Evolutionary conservation across 2,888 invertebrate species (phyloP).

Genomic region (Aporophyla lueneburgensis): DNA sequence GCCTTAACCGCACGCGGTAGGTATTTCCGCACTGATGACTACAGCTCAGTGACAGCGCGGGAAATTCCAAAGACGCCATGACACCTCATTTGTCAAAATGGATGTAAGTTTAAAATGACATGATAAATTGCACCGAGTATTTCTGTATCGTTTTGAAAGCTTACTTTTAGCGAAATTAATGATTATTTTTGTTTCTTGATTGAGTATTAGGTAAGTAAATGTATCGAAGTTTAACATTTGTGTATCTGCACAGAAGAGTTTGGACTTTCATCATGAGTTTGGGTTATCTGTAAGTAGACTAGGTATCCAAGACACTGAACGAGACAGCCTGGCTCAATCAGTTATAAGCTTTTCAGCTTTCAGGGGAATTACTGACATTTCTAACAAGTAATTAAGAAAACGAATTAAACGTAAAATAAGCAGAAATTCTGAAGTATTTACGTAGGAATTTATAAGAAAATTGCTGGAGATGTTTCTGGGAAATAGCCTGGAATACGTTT

Average conservation of each 20-base stretch:
- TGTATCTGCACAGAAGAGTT: not conserved
- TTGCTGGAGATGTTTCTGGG: not conserved
- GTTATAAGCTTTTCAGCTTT: not conserved
- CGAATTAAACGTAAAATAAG: not conserved
- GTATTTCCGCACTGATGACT: not conserved
- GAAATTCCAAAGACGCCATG: constrained; percentile 42
- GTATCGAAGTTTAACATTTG: not conserved
- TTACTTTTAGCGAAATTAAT: not conserved
- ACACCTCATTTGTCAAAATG: constrained; percentile 51
- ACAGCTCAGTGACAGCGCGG: constrained; percentile 27
- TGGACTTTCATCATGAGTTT: not conserved
- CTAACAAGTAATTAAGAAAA: not conserved
- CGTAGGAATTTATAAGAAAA: not conserved
- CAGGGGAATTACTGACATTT: not conserved
- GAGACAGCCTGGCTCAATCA: not conserved
- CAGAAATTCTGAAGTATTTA: not conserved
- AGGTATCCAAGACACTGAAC: not conserved
- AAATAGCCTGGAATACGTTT: not conserved
- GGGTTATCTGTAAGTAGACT: not conserved
- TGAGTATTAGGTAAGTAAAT: not conserved
- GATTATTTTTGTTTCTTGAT: not conserved
- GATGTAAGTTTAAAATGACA: constrained; percentile 20
- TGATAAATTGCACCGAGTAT: constrained; percentile 16
- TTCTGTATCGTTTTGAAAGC: not conserved
- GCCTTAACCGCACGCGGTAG: not conserved